Evolutionary conservation across 2,113 vertebrate species (phyloP).

Genomic region (Malurus melanocephalus): DNA sequence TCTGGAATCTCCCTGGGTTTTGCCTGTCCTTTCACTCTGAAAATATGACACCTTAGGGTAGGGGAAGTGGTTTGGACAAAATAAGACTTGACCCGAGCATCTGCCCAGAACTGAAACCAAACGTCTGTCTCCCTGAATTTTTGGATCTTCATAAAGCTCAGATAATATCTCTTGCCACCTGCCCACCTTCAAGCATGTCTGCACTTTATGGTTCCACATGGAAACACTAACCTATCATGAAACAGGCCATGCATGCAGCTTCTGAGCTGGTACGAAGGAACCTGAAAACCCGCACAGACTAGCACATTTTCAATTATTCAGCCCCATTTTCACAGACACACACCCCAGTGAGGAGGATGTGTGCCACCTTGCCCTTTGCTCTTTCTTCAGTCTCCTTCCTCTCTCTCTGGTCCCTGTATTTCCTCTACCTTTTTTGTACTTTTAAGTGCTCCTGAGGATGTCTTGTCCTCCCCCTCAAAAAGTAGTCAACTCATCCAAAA

Average conservation of each 20-base stretch:
- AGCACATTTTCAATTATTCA: neutral
- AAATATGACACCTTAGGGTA: constrained; percentile 18
- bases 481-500: neutral
- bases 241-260: neutral
- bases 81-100: constrained; percentile 49
- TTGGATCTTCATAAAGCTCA: constrained; percentile 26
- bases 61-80: constrained; percentile 59
- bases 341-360: neutral
- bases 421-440: neutral
- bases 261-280: neutral
- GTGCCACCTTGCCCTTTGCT: neutral
- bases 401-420: neutral
- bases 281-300: neutral
- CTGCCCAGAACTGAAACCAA: constrained; percentile 52
- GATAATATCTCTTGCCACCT: constrained; percentile 47
- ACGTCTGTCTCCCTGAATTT: constrained; percentile 2
- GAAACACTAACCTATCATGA: neutral
- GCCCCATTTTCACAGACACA: neutral
- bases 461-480: neutral
- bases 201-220: neutral
- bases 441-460: neutral
- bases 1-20: constrained; percentile 50
- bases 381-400: neutral
- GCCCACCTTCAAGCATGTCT: constrained; percentile 28
- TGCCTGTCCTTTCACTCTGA: constrained; percentile 46